phyloP scores from a whole-genome alignment of 2,797 vertebrate genomes.

The Sebastes iracundus region DNA sequence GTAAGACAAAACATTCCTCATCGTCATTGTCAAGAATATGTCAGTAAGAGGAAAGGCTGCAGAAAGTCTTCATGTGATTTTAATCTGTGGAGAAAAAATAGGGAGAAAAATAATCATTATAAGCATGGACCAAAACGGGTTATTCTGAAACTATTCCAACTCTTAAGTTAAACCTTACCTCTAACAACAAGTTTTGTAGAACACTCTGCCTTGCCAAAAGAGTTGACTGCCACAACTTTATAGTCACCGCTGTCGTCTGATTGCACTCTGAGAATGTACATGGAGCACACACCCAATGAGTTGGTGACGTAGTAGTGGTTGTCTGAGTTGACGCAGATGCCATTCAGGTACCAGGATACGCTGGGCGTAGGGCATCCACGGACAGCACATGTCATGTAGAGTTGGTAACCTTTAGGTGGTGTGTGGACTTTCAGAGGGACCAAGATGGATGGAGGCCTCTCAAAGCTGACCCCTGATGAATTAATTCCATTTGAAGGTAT shows the following conservation, averaged over 20 bases:
- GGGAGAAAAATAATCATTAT: not conserved
- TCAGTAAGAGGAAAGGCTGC: not conserved
- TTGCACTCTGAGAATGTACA: conserved; percentile 83
- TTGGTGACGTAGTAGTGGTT: conserved; percentile 85
- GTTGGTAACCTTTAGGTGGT: conserved; percentile 85
- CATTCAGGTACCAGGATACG: conserved; percentile 88
- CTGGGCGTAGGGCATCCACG: conserved; percentile 82
- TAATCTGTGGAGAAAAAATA: conserved; percentile 55
- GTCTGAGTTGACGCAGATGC: conserved; percentile 82
- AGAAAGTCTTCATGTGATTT: conserved; percentile 11
- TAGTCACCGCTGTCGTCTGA: conserved; percentile 84
- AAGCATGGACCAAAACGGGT: not conserved
- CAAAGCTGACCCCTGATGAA: conserved; percentile 59
- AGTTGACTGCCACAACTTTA: conserved; percentile 85
- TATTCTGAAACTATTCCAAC: not conserved
- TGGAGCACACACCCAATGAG: conserved; percentile 87
- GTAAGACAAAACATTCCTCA: not conserved
- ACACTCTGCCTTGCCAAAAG: conserved; percentile 82
- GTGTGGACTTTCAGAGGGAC: conserved; percentile 87
- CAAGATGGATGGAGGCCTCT: conserved; percentile 86
- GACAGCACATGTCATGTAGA: conserved; percentile 91
- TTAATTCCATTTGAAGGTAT: conserved; percentile 21
- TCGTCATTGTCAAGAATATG: not conserved
- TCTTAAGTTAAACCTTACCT: conserved; percentile 74
- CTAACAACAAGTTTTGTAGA: conserved; percentile 82